These are phyloP conservation scores for Malacoraja senta DNA, from an alignment of 2,797 vertebrate species.

Conservation along the genomic window DNA sequence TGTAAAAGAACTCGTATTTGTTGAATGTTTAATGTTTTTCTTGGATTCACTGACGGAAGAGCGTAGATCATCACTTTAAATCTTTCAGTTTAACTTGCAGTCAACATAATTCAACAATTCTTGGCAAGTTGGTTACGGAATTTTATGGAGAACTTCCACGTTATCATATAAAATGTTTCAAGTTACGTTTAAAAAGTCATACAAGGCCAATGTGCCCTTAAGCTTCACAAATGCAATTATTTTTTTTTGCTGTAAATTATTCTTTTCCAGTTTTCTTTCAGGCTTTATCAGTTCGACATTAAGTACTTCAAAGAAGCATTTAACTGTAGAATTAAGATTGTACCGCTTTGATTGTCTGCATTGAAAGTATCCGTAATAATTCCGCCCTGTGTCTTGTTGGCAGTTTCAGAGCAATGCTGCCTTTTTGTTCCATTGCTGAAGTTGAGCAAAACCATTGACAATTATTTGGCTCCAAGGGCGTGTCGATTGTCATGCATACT, in stretches of 20 bases:
- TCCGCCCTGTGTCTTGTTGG: not conserved
- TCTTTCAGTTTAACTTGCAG: not conserved
- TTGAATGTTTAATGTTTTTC: not conserved
- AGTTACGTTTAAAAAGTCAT: not conserved
- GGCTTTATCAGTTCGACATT: not conserved
- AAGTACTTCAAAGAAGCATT: not conserved
- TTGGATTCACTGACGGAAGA: not conserved
- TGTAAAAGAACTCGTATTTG: not conserved
- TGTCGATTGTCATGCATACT: conserved; percentile 34
- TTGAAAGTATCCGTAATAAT: not conserved
- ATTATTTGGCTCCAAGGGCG: conserved; percentile 27
- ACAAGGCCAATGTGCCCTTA: not conserved
- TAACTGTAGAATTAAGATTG: not conserved
- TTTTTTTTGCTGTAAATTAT: not conserved
- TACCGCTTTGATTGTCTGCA: not conserved
- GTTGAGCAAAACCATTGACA: not conserved
- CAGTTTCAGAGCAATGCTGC: not conserved
- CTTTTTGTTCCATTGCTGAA: not conserved
- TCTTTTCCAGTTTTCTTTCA: not conserved
- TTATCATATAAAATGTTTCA: not conserved
- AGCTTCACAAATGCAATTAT: too few species aligned
- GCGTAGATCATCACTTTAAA: not conserved
- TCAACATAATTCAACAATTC: not conserved
- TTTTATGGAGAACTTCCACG: not conserved
- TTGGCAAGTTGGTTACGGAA: not conserved